Conservation (phyloP, 2,113 vertebrate genomes). For the Lamprologus ornatipinnis region DNA sequence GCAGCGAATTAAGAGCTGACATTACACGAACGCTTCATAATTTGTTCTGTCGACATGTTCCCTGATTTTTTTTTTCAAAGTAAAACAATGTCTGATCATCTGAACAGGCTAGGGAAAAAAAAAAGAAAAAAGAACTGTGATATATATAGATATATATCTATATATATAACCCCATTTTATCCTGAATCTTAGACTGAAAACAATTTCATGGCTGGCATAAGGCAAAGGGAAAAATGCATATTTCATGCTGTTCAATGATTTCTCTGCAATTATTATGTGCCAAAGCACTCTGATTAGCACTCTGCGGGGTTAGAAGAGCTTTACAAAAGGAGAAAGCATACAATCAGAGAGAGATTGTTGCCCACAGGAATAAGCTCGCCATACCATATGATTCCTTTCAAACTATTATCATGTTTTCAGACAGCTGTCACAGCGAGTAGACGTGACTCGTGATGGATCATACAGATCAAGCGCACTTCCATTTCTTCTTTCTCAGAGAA, state of each 20-base stretch:
- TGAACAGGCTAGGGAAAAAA: not conserved
- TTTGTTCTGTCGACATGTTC: conserved; percentile 25
- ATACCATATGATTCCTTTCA: not conserved
- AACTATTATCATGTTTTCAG: not conserved
- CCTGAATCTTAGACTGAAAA: not conserved
- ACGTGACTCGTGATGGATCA: not conserved
- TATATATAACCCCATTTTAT: not conserved
- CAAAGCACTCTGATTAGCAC: not conserved
- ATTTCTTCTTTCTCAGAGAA: not conserved
- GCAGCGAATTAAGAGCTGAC: not conserved
- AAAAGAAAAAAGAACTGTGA: not conserved
- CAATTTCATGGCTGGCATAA: conserved; percentile 12
- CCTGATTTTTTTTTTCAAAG: conserved; percentile 18
- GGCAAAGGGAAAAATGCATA: conserved; percentile 46
- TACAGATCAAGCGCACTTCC: not conserved
- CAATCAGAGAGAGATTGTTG: not conserved
- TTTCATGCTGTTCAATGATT: not conserved
- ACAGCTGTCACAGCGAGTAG: not conserved
- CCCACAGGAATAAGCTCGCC: not conserved
- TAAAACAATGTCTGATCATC: not conserved
- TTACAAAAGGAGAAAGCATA: not conserved
- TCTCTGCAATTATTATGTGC: not conserved
- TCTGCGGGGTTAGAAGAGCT: not conserved
- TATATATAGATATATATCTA: not conserved
- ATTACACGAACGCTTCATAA: not conserved